phyloP scores from a whole-genome alignment of 2,888 invertebrate genomes.

The Aplocera efformata region DNA sequence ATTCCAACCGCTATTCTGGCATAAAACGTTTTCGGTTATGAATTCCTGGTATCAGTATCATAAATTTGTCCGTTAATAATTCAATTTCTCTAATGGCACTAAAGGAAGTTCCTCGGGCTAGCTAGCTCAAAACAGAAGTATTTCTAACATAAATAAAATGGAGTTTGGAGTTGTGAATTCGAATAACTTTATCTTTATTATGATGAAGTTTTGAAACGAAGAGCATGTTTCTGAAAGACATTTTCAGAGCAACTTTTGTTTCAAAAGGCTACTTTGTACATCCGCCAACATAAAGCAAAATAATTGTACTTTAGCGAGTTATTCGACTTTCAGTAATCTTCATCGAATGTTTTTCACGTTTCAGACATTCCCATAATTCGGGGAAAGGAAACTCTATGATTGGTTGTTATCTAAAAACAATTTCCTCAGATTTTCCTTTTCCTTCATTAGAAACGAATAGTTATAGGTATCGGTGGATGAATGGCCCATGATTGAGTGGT shows the following conservation, averaged over 20 bases:
- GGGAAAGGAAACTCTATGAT: slow-evolving; percentile 13
- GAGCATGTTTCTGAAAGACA: not conserved
- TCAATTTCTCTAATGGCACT: slow-evolving; percentile 11
- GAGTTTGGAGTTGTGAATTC: slow-evolving; percentile 1
- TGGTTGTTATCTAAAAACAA: slow-evolving; percentile 17
- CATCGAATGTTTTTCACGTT: slow-evolving; percentile 3
- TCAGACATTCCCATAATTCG: slow-evolving; percentile 12
- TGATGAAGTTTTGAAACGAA: not conserved
- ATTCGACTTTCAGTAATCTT: too few relatives aligned
- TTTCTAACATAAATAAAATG: not conserved
- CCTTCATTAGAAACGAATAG: slow-evolving; percentile 11
- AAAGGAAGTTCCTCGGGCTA: not conserved
- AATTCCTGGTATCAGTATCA: slow-evolving; percentile 7
- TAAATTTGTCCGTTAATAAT: slow-evolving; percentile 3
- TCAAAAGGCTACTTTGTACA: too few relatives aligned
- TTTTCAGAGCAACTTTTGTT: too few relatives aligned
- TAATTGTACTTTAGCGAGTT: too few relatives aligned
- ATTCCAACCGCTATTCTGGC: slow-evolving; percentile 4
- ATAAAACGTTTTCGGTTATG: slow-evolving; percentile 8
- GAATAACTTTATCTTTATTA: not conserved
- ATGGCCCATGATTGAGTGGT: slow-evolving; percentile 55
- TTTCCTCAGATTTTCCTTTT: slow-evolving; percentile 17
- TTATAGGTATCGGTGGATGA: slow-evolving; percentile 41
- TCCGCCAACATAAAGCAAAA: too few relatives aligned
- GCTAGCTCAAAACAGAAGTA: not conserved